A percentile compares a stretch with the other conserved stretches of the same genome.
Conservation (phyloP, 2,888 invertebrate genomes). For the Lomographa bimaculata region DNA sequence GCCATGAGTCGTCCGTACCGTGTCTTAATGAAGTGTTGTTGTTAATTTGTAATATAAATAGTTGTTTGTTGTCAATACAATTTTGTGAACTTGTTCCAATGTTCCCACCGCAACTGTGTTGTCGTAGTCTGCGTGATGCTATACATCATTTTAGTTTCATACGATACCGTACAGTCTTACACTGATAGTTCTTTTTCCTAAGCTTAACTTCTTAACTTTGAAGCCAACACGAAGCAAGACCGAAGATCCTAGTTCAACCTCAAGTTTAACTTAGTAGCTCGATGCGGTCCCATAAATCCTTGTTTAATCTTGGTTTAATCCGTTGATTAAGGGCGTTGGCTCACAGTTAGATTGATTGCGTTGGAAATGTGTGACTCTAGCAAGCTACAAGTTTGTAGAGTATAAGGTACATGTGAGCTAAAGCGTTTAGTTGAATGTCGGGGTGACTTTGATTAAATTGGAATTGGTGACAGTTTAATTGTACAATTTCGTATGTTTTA, state of each 20-base stretch:
- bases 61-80: too few species aligned
- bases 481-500: too few species aligned
- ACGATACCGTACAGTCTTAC: too few species aligned
- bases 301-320: constrained; percentile 40
- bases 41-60: too few species aligned
- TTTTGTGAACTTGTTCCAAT: too few species aligned
- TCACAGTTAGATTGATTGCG: constrained; percentile 16
- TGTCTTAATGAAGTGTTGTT: too few species aligned
- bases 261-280: constrained; percentile 42
- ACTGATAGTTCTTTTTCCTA: too few species aligned
- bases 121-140: too few species aligned
- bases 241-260: constrained; percentile 16
- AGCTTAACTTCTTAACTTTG: neutral
- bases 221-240: neutral
- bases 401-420: constrained; percentile 1
- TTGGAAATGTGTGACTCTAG: constrained; percentile 18
- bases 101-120: too few species aligned
- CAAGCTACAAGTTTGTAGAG: constrained; percentile 3
- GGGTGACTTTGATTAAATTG: constrained; percentile 2
- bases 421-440: constrained; percentile 5
- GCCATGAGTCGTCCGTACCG: too few species aligned
- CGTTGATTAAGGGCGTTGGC: constrained; percentile 35
- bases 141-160: too few species aligned
- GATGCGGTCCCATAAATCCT: constrained; percentile 47
- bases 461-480: too few species aligned